Percentiles rank a stretch among this genome's conserved stretches.
These are phyloP conservation scores for Solenopsis fugax DNA, from an alignment of 1,140 invertebrate genomes.

Conservation along the genomic window DNA sequence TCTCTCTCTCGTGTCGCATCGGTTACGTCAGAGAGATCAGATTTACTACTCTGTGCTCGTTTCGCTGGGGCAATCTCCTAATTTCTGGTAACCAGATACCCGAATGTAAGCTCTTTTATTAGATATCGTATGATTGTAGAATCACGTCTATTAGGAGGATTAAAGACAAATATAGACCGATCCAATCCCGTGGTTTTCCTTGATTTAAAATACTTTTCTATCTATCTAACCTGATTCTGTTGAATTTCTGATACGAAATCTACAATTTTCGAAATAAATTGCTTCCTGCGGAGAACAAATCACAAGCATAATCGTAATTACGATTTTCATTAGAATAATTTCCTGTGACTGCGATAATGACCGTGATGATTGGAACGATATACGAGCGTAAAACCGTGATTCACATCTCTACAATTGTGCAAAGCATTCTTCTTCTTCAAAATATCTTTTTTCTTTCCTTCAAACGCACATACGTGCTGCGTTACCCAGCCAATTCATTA, in stretches of 20 bases:
- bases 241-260: not conserved
- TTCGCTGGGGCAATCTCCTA: not conserved
- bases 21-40: not conserved
- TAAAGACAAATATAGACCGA: slow-evolving; percentile 58
- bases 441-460: not conserved
- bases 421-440: too few relatives aligned
- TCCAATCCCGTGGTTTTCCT: slow-evolving; percentile 19
- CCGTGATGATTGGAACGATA: not conserved
- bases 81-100: slow-evolving; percentile 23
- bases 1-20: not conserved
- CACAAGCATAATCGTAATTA: not conserved
- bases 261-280: not conserved
- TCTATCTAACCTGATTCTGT: slow-evolving; percentile 1
- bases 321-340: not conserved
- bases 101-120: slow-evolving; percentile 24
- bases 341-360: not conserved
- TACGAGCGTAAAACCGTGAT: not conserved
- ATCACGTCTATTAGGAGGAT: slow-evolving; percentile 53
- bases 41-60: slow-evolving; percentile 20
- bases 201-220: slow-evolving; percentile 35
- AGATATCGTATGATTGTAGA: slow-evolving; percentile 26
- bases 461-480: not conserved
- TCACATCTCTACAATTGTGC: not conserved
- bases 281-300: not conserved
- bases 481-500: not conserved